A percentile compares a stretch with the other conserved stretches of the same genome.
Evolutionary conservation across 2,797 vertebrate genomes (phyloP).

Genomic region (Ceyx erithaca): DNA sequence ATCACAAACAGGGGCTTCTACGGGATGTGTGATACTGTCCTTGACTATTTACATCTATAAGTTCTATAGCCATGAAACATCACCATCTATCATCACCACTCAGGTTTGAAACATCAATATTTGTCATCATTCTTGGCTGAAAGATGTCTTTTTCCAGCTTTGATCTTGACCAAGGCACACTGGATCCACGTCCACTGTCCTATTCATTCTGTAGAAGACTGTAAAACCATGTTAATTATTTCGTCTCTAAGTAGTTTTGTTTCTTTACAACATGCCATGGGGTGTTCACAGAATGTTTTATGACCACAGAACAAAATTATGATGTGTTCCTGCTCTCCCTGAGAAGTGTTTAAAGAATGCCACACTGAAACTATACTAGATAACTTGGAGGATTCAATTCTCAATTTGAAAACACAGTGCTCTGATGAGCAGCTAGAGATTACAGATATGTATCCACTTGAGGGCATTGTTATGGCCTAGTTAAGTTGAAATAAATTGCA

Average conservation of each 20-base stretch:
- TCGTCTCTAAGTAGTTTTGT: not conserved
- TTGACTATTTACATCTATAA: not conserved
- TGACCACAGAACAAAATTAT: not conserved
- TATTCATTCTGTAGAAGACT: not conserved
- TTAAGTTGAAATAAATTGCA: slow-evolving; percentile 67
- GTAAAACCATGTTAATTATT: not conserved
- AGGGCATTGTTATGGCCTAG: slow-evolving; percentile 50
- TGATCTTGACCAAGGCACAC: accelerated
- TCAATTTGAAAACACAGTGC: not conserved
- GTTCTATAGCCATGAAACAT: not conserved
- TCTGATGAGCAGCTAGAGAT: slow-evolving; percentile 43
- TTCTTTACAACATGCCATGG: accelerated
- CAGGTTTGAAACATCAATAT: not conserved
- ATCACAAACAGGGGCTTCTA: not conserved
- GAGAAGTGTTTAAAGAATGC: not conserved
- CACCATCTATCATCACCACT: accelerated
- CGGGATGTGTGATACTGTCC: not conserved
- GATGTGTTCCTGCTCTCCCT: not conserved
- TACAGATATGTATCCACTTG: slow-evolving; percentile 52
- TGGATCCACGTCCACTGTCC: too few relatives aligned
- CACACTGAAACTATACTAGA: not conserved
- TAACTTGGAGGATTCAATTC: not conserved
- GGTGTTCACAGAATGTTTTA: not conserved
- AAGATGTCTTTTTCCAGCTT: not conserved
- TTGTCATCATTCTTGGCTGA: not conserved